Percentiles rank a stretch among this genome's conserved stretches.
These are phyloP conservation scores for Phalangium opilio DNA, from an alignment of 2,888 invertebrate genomes.

Conservation along the genomic window DNA sequence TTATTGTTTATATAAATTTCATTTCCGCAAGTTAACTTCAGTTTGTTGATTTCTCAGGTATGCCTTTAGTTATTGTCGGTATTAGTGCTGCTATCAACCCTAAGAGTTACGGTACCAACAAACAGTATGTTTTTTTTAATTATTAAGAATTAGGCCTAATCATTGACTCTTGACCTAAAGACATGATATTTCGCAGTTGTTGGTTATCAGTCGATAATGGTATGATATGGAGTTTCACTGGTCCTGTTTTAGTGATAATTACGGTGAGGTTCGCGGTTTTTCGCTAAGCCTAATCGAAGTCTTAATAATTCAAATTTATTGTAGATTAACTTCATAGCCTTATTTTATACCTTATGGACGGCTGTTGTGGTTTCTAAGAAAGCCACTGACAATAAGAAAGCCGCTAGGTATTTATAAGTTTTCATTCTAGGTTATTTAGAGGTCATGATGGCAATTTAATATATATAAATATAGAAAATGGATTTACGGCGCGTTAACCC, in stretches of 20 bases:
- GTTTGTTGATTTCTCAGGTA: too few relatives aligned
- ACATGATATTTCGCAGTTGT: conserved; percentile 5
- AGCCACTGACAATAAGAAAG: too few relatives aligned
- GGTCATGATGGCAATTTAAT: too few relatives aligned
- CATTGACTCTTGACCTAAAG: too few relatives aligned
- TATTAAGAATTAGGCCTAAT: not conserved
- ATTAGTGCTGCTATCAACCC: conserved; percentile 9
- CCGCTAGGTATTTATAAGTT: too few relatives aligned
- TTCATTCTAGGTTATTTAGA: too few relatives aligned
- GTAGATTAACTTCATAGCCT: conserved; percentile 9
- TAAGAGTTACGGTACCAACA: conserved; percentile 14
- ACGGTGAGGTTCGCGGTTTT: conserved; percentile 10
- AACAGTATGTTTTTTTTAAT: conserved; percentile 10
- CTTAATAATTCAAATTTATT: too few relatives aligned
- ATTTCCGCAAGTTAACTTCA: too few relatives aligned
- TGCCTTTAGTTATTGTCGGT: conserved; percentile 9
- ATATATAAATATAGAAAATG: conserved; percentile 12
- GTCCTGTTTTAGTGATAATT: conserved; percentile 11
- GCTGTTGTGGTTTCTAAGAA: conserved; percentile 6
- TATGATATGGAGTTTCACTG: conserved; percentile 13
- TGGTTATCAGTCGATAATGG: conserved; percentile 13
- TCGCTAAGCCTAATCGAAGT: too few relatives aligned
- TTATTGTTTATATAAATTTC: too few relatives aligned
- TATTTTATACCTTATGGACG: conserved; percentile 9
- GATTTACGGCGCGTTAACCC: conserved; percentile 13